phyloP scores from a whole-genome alignment of 37 sponge, comb jelly and placozoan genomes.

The Aplysina aerophoba region DNA sequence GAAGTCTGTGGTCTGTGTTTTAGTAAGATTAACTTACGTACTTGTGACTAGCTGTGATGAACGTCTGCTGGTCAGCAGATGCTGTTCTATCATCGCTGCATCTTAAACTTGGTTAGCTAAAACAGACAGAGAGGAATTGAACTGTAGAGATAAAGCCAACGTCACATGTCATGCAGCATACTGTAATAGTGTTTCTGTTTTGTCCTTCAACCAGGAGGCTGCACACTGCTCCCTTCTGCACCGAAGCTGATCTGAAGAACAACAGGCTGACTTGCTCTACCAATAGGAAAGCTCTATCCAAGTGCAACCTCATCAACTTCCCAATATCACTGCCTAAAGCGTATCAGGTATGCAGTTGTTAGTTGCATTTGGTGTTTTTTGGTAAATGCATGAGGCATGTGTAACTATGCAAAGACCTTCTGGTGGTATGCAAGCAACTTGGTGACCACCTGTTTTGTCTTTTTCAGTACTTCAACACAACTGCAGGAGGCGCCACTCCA shows the following conservation, averaged over 20 bases:
- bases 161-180: too few species aligned
- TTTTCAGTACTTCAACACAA: slow-evolving; percentile 38
- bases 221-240: slow-evolving; percentile 44
- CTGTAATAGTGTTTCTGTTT: background rate
- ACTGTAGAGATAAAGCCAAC: too few species aligned
- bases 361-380: background rate
- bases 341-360: slow-evolving; percentile 45
- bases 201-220: background rate
- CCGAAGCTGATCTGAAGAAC: background rate
- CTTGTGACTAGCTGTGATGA: too few species aligned
- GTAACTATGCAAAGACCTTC: background rate
- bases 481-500: slow-evolving; percentile 24
- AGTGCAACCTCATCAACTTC: slow-evolving; percentile 49
- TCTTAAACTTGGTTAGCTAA: too few species aligned
- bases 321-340: slow-evolving; percentile 11
- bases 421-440: background rate
- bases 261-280: slow-evolving; percentile 34
- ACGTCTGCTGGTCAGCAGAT: too few species aligned
- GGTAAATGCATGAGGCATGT: background rate
- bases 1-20: background rate
- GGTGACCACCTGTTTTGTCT: background rate
- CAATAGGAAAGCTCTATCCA: slow-evolving; percentile 26
- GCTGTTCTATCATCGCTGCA: too few species aligned
- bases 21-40: too few species aligned
- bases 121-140: too few species aligned